These are phyloP conservation scores for Mobula hypostoma DNA, from an alignment of 2,113 vertebrate genomes.

Conservation along the genomic window DNA sequence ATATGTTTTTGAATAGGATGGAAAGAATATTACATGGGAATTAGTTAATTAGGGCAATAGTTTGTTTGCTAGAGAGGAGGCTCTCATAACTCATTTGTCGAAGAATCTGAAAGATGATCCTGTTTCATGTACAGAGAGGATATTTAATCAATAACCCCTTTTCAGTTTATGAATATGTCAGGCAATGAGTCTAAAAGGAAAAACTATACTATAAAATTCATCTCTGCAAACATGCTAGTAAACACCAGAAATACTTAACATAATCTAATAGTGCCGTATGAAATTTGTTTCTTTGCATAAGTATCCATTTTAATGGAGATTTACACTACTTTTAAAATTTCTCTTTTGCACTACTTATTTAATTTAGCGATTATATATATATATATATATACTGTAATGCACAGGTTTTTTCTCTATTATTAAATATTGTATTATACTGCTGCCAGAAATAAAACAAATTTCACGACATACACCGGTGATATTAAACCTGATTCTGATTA, in stretches of 20 bases:
- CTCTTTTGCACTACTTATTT: too few species aligned
- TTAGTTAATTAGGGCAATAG: background rate
- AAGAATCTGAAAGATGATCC: constrained; percentile 14
- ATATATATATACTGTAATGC: too few species aligned
- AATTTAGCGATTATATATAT: too few species aligned
- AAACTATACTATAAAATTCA: background rate
- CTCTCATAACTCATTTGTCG: constrained; percentile 11
- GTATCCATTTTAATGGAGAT: background rate
- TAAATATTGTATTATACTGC: too few species aligned
- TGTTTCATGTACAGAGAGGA: constrained; percentile 16
- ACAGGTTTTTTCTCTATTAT: too few species aligned
- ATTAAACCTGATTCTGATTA: background rate
- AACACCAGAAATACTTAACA: background rate
- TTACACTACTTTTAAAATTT: background rate
- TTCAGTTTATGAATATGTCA: constrained; percentile 33
- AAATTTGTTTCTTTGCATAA: constrained; percentile 19
- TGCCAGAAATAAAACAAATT: too few species aligned
- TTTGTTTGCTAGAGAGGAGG: background rate
- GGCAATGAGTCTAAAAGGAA: constrained; percentile 7
- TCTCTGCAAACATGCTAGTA: constrained; percentile 1
- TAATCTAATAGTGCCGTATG: constrained; percentile 2
- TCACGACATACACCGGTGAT: too few species aligned
- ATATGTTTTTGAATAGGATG: background rate
- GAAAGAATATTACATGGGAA: constrained; percentile 17
- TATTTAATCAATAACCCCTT: constrained; percentile 31